phyloP scores from a whole-genome alignment of 2,113 vertebrate genomes.

The Poecilia latipinna region DNA sequence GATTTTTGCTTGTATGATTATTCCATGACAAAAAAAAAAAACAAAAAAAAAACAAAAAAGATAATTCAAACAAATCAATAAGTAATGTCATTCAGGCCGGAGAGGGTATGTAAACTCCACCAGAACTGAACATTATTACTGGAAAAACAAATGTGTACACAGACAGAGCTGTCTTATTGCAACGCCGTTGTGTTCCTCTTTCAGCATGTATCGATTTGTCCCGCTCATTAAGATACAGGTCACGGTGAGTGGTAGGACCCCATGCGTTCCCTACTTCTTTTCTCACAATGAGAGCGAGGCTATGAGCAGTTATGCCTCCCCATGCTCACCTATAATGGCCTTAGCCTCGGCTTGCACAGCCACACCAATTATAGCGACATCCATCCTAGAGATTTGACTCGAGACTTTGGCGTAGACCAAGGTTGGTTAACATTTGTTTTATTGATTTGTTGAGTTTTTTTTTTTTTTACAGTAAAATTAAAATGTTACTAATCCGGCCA shows the following conservation, averaged over 20 bases:
- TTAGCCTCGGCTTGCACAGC: conserved; percentile 57
- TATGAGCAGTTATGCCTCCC: conserved; percentile 57
- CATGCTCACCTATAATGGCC: conserved; percentile 63
- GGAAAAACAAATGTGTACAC: conserved; percentile 32
- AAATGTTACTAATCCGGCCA: not conserved
- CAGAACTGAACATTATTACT: conserved; percentile 10
- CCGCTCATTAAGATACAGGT: conserved; percentile 77
- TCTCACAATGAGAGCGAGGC: conserved; percentile 57
- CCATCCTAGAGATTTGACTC: conserved; percentile 37
- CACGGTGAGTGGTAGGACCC: conserved; percentile 54
- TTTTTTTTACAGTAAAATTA: conserved; percentile 12
- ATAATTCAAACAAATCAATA: not conserved
- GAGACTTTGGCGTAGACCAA: conserved; percentile 38
- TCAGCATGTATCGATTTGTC: conserved; percentile 73
- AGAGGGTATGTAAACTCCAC: not conserved
- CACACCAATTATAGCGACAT: conserved; percentile 66
- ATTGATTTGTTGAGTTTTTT: conserved; percentile 39
- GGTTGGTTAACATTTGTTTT: conserved; percentile 27
- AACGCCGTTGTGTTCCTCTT: conserved; percentile 48
- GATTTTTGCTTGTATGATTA: not conserved
- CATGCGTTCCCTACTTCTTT: conserved; percentile 55
- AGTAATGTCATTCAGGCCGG: not conserved
- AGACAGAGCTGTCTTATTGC: conserved; percentile 4
- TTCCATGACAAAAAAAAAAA: not conserved
- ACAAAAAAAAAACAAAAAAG: not conserved